Conservation (phyloP, 1,140 invertebrate genomes). For the Arctopsyche grandis region DNA sequence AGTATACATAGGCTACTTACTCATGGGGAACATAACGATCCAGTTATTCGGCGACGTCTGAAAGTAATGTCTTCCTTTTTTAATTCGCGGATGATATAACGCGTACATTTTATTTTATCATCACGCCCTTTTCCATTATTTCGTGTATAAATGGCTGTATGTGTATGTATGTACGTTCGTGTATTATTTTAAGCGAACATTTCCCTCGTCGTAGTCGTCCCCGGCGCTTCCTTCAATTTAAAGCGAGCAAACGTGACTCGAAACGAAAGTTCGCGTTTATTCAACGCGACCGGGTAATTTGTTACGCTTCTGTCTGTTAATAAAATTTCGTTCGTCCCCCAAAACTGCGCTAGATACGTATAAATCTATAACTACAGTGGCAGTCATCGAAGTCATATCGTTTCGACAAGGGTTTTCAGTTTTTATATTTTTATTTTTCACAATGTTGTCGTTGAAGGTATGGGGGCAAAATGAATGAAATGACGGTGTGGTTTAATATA, state of each 20-base stretch:
- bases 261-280: conserved; percentile 3
- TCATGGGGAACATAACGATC: too few relatives aligned
- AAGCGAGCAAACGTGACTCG: neutral
- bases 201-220: neutral
- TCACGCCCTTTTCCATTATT: neutral
- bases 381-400: neutral
- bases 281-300: conserved; percentile 2
- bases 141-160: neutral
- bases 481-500: too few relatives aligned
- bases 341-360: neutral
- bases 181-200: conserved; percentile 8
- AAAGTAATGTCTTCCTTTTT: too few relatives aligned
- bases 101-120: too few relatives aligned
- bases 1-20: too few relatives aligned
- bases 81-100: too few relatives aligned
- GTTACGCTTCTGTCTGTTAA: neutral
- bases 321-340: neutral
- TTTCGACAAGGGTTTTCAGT: too few relatives aligned
- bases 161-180: too few relatives aligned
- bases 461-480: too few relatives aligned
- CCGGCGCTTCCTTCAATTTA: neutral
- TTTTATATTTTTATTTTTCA: too few relatives aligned
- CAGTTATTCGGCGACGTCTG: too few relatives aligned
- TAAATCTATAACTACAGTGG: neutral
- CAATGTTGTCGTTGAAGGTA: too few relatives aligned